A percentile compares a stretch with the other conserved stretches of the same genome.
phyloP scores from a whole-genome alignment of 1,140 invertebrate species.

The Trachymyrmex cornetzi region DNA sequence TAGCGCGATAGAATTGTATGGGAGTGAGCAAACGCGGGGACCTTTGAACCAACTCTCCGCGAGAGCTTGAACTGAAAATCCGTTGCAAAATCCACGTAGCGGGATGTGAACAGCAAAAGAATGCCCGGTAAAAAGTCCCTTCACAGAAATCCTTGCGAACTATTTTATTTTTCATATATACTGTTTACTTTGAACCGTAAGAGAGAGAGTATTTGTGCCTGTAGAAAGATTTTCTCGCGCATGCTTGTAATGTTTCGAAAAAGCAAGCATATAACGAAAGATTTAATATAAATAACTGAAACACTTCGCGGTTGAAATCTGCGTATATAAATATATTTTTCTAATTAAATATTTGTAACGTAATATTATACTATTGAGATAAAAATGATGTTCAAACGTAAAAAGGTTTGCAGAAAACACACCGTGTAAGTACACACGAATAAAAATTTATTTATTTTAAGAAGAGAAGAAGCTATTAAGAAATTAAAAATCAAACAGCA shows the following conservation, averaged over 20 bases:
- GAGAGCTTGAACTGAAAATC: slow-evolving; percentile 71
- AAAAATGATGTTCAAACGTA: not conserved
- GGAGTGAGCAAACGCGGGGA: slow-evolving; percentile 63
- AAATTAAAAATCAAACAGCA: not conserved
- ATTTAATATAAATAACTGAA: not conserved
- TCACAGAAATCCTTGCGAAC: slow-evolving; percentile 14
- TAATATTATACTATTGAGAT: not conserved
- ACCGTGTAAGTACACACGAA: not conserved
- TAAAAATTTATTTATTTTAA: slow-evolving; percentile 18
- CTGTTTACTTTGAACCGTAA: slow-evolving; percentile 51
- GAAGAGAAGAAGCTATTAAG: not conserved
- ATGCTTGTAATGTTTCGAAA: not conserved
- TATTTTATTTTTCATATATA: slow-evolving; percentile 62
- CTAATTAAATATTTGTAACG: not conserved
- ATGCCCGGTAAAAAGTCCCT: slow-evolving; percentile 61
- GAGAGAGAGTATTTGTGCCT: not conserved
- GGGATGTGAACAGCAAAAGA: slow-evolving; percentile 26
- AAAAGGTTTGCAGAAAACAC: not conserved
- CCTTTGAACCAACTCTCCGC: slow-evolving; percentile 69
- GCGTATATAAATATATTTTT: not conserved
- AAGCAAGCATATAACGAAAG: not conserved
- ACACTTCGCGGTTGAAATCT: not conserved
- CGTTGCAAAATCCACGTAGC: slow-evolving; percentile 61
- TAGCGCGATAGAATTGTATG: slow-evolving; percentile 45
- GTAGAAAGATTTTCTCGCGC: not conserved